Base-by-base conservation (phyloP, 37 sponge, comb jelly and placozoan genomes). In the Mnemiopsis leidyi region DNA sequence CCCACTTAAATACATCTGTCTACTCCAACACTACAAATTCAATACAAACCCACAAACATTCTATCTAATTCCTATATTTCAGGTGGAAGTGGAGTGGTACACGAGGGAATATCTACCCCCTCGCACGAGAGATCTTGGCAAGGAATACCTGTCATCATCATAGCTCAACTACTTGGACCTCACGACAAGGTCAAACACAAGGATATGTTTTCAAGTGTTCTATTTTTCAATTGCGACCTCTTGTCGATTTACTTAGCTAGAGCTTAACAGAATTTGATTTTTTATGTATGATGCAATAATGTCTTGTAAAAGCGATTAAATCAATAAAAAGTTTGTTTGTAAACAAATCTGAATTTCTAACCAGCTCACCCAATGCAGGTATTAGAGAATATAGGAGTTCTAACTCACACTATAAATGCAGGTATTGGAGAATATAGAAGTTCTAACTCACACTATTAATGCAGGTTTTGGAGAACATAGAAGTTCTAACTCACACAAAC, bases 51-150 rank as follows among this genome's bases (percentile, higher is more conserved):
- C n/a, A n/a, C n/a, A n/a, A n/a, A n/a, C n/a, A n/a, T n/a, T n/a
- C n/a, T n/a, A n/a, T n/a, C n/a, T n/a, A n/a, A n/a, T n/a, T n/a
- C n/a, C n/a, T n/a, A n/a, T n/a, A n/a, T n/a, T n/a, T n/a, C 61
- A 71, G 75, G 75, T 71, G 75, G 7, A 25, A 71, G 21, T 18
- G 75, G 61, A 13, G 61, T 48, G 61, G 61, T 48, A 48, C 61
- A 77, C 18, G 79, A 77, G 36, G 79, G 79, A 3, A 77, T 32
- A 0, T 34, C 33, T 18, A 85, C 90, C 9, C 90, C 90, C 29
- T 85, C 90, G 0, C 90, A 85, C 36, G 90, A 85, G 48, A 36
- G 90, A 37, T 32, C 36, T 3, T 85, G 90, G 90, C 90, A 85
- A 23, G 90, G 90, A 3, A 40, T 85, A 28, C 90, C 90, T 25